Base-by-base conservation (phyloP, 2,888 invertebrate genomes). In the Perizoma affinitatum region DNA sequence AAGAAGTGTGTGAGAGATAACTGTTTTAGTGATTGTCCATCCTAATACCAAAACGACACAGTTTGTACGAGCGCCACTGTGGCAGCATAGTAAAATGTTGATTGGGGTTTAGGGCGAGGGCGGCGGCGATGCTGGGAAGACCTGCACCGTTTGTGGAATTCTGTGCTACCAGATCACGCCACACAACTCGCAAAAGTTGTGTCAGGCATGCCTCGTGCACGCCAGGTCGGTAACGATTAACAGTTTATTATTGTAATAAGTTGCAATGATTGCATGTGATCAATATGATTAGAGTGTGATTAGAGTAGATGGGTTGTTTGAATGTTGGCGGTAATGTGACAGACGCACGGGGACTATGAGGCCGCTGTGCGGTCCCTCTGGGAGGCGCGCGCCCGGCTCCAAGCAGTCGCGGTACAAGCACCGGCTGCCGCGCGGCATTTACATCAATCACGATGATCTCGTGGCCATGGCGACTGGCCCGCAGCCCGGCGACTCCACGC, bases 361-460 rank as follows among this genome's bases (percentile, higher is more conserved):
- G 80, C 96, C 96, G 79, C 95, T 96, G 80, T 95, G 96, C 83
- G 96, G 96, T 74, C 96, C 95, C 66, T 87, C 93, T 72, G 91
- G 94, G 73, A 90, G 94, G 72, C 92, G 93, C 84, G 94, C 93
- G 70, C 87, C 88, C 71, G 88, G 89, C 75, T 84, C 90, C 72
- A 92, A 92, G 81, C 89, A 88, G 80, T 90, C 87, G 81, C 87
- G 87, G 73, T 95, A 95, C 92, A 95, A 95, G 91, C 96, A 98
- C 83, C 97, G 97, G 86, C 97, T 98, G 78, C 98, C 98, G 66
- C 96, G 97, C 79, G 98, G 98, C 90, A 98, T 99, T 96, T 97
- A 97, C 94, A 97, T 99, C 93, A 98, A 98, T 94, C 97, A 98
- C 92, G 98, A 98, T 90, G 98, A 98, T 94, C 95, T 99, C 87